Percentiles rank a stretch among this genome's conserved stretches.
Conservation (phyloP, 2,888 invertebrate species). For the Yponomeuta malinellus region DNA sequence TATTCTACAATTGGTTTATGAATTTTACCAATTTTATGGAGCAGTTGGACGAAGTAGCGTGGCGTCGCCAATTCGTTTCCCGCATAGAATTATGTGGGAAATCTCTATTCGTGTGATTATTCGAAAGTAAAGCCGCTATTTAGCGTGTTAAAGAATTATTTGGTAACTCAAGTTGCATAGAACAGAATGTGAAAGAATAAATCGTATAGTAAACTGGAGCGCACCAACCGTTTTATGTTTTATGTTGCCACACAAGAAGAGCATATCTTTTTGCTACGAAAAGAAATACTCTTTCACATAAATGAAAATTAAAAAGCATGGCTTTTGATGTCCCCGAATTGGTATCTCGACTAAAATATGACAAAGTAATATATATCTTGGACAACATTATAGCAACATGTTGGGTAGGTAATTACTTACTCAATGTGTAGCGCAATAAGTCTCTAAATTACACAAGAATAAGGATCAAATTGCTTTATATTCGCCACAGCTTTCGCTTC, state of each 20-base stretch:
- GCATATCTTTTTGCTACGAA: not conserved
- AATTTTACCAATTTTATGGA: too few relatives aligned
- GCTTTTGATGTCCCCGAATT: conserved; percentile 34
- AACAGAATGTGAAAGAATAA: not conserved
- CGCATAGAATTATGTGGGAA: too few relatives aligned
- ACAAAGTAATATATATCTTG: too few relatives aligned
- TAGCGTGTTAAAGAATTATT: too few relatives aligned
- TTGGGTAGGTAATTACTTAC: not conserved
- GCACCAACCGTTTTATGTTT: conserved; percentile 10
- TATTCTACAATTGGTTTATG: too few relatives aligned
- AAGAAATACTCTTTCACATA: not conserved
- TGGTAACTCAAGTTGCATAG: too few relatives aligned
- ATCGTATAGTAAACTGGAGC: conserved; percentile 5
- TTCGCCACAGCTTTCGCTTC: conserved; percentile 48
- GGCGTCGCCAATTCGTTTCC: too few relatives aligned
- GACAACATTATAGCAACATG: not conserved
- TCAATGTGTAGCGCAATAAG: not conserved
- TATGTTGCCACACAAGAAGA: conserved; percentile 6
- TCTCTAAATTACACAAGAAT: conserved; percentile 4
- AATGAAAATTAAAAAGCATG: conserved; percentile 31
- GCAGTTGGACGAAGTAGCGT: too few relatives aligned
- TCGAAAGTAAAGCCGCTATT: too few relatives aligned
- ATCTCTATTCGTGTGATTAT: too few relatives aligned
- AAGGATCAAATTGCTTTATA: conserved; percentile 35
- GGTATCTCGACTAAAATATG: not conserved